Evolutionary conservation across 2,888 invertebrate species (phyloP).

Genomic region (Drosophila flavopinicola): DNA sequence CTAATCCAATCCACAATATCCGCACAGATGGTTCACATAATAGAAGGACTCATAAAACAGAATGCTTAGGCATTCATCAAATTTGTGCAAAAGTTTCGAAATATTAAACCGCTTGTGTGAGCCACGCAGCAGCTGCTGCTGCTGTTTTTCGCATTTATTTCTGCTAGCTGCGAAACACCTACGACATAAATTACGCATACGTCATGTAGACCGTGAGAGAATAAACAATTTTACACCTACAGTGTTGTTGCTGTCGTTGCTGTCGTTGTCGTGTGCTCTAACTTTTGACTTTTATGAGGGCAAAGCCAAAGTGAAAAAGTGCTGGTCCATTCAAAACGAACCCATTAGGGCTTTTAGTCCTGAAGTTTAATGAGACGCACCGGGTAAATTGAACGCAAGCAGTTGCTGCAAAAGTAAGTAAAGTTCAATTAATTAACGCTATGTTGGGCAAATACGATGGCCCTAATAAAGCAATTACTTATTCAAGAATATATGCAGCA

Average conservation of each 20-base stretch:
- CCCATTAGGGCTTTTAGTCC: conserved; percentile 16
- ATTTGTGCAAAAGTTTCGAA: conserved; percentile 56
- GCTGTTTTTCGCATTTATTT: conserved; percentile 1
- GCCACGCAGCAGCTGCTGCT: conserved; percentile 53
- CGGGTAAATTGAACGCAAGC: conserved; percentile 21
- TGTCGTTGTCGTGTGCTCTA: conserved; percentile 37
- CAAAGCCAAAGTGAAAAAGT: conserved; percentile 16
- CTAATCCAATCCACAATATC: neutral
- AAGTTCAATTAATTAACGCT: conserved; percentile 2
- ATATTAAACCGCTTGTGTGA: conserved; percentile 68
- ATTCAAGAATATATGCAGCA: no score
- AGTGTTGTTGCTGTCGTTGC: conserved; percentile 21
- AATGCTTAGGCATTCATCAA: conserved; percentile 32
- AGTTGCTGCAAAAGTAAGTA: conserved; percentile 1
- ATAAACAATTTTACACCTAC: conserved; percentile 57
- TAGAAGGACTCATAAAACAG: neutral
- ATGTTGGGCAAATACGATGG: neutral
- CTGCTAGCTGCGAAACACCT: conserved; percentile 15
- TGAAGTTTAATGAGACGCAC: conserved; percentile 50
- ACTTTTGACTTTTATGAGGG: conserved; percentile 71
- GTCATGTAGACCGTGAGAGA: conserved; percentile 58
- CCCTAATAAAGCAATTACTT: neutral
- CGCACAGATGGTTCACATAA: conserved; percentile 1
- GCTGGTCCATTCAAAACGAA: conserved; percentile 1
- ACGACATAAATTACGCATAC: conserved; percentile 73